Base-by-base conservation (phyloP, 2,113 vertebrate species). In the Talpa occidentalis region DNA sequence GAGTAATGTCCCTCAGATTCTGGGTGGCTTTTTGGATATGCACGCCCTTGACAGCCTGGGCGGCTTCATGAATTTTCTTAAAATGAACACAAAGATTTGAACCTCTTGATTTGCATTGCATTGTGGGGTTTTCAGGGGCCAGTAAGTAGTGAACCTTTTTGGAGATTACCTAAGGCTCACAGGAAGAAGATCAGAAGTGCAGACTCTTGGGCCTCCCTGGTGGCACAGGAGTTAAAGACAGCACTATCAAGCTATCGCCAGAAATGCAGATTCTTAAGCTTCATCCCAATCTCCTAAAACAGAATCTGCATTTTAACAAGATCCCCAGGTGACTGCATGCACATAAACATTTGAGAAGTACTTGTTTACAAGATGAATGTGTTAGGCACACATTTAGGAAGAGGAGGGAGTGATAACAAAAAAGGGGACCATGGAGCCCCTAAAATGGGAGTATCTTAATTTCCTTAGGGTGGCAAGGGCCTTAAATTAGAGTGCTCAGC, bases 291-390 rank as follows among this genome's bases (percentile, higher is more conserved):
- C n/a, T 76, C 60, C 2, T 69, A 54, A 95, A n/a, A 78, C 35
- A 60, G 77, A 92, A 66, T 81, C 76, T 76, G 77, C 72, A 44
- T 88, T 74, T 72, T 72, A 89, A n/a, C 52, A 74, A 92, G 84
- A 67, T 30, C 35, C 72, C 64, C 24, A 26, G 7, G 42, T 59
- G 69, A 47, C 60, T 47, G 5, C 44, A 32, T 8, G 1, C n/a
- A 66, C 3, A 0, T 79, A 86, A 87, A 15, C 37, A 21, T n/a
- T 90, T 64, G 83, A 95, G 74, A 93, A 28, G 26, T 86, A 30
- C 54, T 79, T 16, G 4, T 94, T 94, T 89, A 79, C 87, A 79
- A 94, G 73, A 77, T 73, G 30, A 32, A 19, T 69, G 87, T 88
- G 22, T 60, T 59, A 92, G 66, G 35, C 72, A 14, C 62, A 24